A percentile compares a stretch with the other conserved stretches of the same genome.
These are phyloP conservation scores for Drosophila kohkoa DNA, from an alignment of 1,140 invertebrate genomes.

Conservation along the genomic window DNA sequence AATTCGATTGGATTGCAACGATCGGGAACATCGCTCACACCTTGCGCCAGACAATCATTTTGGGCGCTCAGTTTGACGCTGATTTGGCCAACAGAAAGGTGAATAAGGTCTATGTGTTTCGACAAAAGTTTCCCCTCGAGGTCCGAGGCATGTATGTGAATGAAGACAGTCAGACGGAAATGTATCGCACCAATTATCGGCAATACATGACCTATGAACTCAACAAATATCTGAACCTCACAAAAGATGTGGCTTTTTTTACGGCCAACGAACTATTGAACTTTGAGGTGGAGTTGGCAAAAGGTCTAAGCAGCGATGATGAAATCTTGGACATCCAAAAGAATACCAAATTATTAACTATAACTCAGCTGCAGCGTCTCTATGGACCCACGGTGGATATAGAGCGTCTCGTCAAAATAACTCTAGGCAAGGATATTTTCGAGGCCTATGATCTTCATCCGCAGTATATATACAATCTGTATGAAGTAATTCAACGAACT, in stretches of 20 bases:
- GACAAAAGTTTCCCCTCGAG: conserved; percentile 50
- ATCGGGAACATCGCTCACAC: conserved; percentile 11
- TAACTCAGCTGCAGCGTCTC: conserved; percentile 48
- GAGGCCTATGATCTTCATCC: conserved; percentile 56
- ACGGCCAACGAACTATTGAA: conserved; percentile 63
- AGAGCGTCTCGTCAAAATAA: conserved; percentile 40
- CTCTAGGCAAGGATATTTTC: conserved; percentile 7
- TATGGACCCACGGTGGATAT: conserved; percentile 55
- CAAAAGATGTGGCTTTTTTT: conserved; percentile 20
- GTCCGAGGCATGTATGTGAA: conserved; percentile 65
- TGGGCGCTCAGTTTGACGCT: conserved; percentile 49
- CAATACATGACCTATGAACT: conserved; percentile 35
- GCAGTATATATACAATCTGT: conserved; percentile 59
- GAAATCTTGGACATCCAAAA: conserved; percentile 38
- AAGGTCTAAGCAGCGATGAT: conserved; percentile 48
- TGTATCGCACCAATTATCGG: conserved; percentile 43
- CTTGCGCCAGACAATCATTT: conserved; percentile 47
- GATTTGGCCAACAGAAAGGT: conserved; percentile 59
- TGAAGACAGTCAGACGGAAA: conserved; percentile 15
- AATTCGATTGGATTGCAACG: conserved; percentile 56
- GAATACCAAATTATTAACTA: conserved; percentile 31
- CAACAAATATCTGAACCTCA: conserved; percentile 42
- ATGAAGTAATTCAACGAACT: conserved; percentile 45
- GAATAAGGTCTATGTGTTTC: conserved; percentile 60
- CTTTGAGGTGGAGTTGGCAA: conserved; percentile 69